These are phyloP conservation scores for Ramphastos sulfuratus DNA, from an alignment of 2,113 vertebrate species.

Conservation along the genomic window DNA sequence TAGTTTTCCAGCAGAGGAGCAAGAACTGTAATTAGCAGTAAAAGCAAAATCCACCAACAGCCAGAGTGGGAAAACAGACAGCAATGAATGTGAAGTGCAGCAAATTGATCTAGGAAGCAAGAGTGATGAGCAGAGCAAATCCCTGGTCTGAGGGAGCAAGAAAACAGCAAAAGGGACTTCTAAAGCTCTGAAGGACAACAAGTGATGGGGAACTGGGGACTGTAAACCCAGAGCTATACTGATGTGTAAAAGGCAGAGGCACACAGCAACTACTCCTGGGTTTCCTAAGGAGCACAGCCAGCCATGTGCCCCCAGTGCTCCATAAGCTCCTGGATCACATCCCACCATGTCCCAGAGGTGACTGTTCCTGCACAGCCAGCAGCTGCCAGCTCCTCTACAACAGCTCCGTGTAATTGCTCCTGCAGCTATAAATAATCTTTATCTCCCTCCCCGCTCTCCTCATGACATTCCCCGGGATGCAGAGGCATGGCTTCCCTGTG, in stretches of 20 bases:
- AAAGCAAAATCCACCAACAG: background rate
- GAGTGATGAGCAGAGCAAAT: background rate
- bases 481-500: background rate
- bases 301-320: background rate
- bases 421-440: slow-evolving; percentile 16
- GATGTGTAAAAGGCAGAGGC: background rate
- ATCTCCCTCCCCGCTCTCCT: background rate
- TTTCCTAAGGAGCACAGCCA: rapidly evolving
- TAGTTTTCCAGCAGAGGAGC: background rate
- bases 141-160: background rate
- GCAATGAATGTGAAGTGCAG: background rate
- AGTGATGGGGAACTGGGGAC: rapidly evolving
- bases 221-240: background rate
- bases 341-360: background rate
- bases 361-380: background rate
- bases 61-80: background rate
- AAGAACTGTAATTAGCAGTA: background rate
- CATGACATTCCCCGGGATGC: background rate
- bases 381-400: slow-evolving; percentile 9
- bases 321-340: background rate
- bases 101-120: background rate
- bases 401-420: background rate
- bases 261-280: background rate
- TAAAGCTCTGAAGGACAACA: background rate
- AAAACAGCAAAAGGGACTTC: background rate